A percentile compares a stretch with the other conserved stretches of the same genome.
These are phyloP conservation scores for Diplosoma virens DNA, from an alignment of 23 tunicate genomes.

Conservation along the genomic window DNA sequence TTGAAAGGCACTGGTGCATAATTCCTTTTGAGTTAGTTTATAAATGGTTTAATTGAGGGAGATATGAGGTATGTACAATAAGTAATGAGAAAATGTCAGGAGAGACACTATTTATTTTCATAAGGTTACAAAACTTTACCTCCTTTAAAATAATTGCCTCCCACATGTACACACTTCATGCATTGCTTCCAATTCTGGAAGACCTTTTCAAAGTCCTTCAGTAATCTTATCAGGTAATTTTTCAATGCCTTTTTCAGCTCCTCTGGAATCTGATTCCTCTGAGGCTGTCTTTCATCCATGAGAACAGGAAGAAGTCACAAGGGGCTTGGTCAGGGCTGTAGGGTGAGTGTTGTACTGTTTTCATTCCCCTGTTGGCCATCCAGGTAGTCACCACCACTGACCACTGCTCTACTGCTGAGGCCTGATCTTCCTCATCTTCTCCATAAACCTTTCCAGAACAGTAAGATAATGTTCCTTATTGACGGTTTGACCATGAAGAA, in stretches of 20 bases:
- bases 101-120: conserved; percentile 9
- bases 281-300: conserved; percentile 20
- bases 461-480: background rate
- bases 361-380: conserved; percentile 21
- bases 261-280: background rate
- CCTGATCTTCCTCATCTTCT: conserved; percentile 11
- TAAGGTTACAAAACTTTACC: background rate
- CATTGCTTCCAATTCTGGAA: background rate
- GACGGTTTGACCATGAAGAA: background rate
- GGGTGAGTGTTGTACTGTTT: background rate
- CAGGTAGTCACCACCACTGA: background rate
- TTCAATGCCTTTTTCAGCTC: no score
- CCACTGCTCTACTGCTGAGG: background rate
- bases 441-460: conserved; percentile 5
- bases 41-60: no score
- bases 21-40: no score
- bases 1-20: no score
- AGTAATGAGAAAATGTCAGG: conserved; percentile 4
- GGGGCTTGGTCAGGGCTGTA: conserved; percentile 14
- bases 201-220: background rate
- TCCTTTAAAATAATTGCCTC: background rate
- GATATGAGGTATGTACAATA: conserved; percentile 14
- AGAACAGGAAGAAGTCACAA: conserved; percentile 20
- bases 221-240: background rate
- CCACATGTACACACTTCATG: background rate